Conservation (phyloP, 2,888 invertebrate species). For the Corbicula japonica region DNA sequence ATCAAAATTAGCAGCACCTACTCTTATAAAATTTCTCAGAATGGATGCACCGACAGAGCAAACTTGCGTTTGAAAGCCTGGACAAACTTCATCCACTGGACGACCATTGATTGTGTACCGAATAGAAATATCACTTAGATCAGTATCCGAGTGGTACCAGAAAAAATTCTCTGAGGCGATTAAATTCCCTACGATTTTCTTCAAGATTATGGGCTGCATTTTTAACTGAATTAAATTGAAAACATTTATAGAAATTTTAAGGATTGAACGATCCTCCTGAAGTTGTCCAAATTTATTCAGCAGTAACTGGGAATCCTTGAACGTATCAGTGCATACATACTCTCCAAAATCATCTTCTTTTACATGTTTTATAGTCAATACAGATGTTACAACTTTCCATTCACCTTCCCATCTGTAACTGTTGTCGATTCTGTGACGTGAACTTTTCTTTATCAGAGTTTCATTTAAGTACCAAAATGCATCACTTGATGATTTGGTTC, state of each 20-base stretch:
- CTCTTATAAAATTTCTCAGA: background rate
- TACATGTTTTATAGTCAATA: constrained; percentile 6
- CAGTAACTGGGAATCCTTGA: too few species aligned
- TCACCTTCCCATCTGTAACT: background rate
- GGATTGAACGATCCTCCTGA: background rate
- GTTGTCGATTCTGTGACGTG: background rate
- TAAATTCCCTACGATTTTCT: constrained; percentile 15
- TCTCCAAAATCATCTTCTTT: constrained; percentile 26
- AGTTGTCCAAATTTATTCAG: too few species aligned
- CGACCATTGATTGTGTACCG: constrained; percentile 17
- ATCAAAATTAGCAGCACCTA: background rate
- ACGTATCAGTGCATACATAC: constrained; percentile 1
- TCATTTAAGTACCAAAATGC: constrained; percentile 20
- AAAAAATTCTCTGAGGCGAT: constrained; percentile 3
- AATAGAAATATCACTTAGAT: background rate
- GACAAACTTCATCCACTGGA: constrained; percentile 20
- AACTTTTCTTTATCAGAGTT: background rate
- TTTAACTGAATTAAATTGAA: constrained; percentile 3
- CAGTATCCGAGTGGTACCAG: constrained; percentile 1
- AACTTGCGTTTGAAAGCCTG: constrained; percentile 1
- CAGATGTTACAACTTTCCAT: background rate
- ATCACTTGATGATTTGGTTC: too few species aligned
- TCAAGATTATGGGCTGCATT: constrained; percentile 7
- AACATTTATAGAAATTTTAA: background rate
- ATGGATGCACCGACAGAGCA: constrained; percentile 6